phyloP scores from a whole-genome alignment of 2,113 vertebrate genomes.

The Saccopteryx bilineata region DNA sequence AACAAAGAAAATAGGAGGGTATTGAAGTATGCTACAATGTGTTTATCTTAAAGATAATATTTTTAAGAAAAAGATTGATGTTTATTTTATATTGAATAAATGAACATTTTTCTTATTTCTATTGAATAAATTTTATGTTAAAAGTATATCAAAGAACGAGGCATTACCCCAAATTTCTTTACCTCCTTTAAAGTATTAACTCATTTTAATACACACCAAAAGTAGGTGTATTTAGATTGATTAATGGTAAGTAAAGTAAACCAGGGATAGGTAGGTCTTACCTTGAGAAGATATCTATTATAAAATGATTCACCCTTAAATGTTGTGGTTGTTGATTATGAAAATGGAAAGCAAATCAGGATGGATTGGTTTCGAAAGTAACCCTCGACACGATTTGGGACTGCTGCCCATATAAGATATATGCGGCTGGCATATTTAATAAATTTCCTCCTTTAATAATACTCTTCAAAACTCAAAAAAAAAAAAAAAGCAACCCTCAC shows the following conservation, averaged over 20 bases:
- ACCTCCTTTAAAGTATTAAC: not conserved
- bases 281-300: not conserved
- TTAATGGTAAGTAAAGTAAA: not conserved
- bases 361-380: not conserved
- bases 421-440: no score
- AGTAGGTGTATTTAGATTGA: not conserved
- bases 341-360: not conserved
- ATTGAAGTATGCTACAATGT: not conserved
- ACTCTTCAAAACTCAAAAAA: no score
- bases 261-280: not conserved
- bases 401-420: no score
- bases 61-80: not conserved
- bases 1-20: not conserved
- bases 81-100: not conserved
- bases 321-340: not conserved
- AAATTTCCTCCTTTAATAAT: no score
- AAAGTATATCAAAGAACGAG: not conserved
- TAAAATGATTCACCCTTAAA: not conserved
- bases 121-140: slow-evolving; percentile 11
- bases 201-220: not conserved
- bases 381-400: not conserved
- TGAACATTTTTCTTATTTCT: not conserved
- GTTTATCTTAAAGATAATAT: slow-evolving; percentile 48
- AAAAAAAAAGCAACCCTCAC: not conserved
- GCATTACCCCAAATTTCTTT: not conserved